Conservation (phyloP, 2,113 vertebrate species). For the Scomber scombrus region DNA sequence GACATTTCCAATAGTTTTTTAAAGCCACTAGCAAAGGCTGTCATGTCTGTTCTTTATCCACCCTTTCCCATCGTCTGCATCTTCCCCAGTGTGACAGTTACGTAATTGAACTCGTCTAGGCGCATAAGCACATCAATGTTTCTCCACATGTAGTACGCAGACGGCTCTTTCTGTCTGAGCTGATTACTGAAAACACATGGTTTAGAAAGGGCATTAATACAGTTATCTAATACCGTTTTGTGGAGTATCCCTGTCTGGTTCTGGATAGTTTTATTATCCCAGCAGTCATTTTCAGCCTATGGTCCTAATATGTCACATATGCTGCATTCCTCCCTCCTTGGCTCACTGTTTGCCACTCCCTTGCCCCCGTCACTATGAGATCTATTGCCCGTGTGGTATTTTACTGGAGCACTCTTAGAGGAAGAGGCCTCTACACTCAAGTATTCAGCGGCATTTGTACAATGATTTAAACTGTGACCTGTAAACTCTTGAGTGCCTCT, state of each 20-base stretch:
- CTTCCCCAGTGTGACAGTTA: slow-evolving; percentile 30
- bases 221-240: not conserved
- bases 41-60: slow-evolving; percentile 43
- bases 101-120: slow-evolving; percentile 25
- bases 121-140: slow-evolving; percentile 28
- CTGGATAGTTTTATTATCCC: not conserved
- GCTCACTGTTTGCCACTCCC: slow-evolving; percentile 44
- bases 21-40: slow-evolving; percentile 25
- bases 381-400: slow-evolving; percentile 46
- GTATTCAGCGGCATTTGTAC: slow-evolving; percentile 38
- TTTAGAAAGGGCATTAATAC: not conserved
- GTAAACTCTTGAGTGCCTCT: slow-evolving; percentile 22
- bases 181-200: not conserved
- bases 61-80: slow-evolving; percentile 17
- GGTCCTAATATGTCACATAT: slow-evolving; percentile 44
- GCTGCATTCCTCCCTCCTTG: slow-evolving; percentile 40
- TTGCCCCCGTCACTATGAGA: slow-evolving; percentile 24
- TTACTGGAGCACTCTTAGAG: slow-evolving; percentile 21
- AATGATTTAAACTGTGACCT: slow-evolving; percentile 42
- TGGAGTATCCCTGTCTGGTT: not conserved
- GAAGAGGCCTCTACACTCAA: slow-evolving; percentile 33
- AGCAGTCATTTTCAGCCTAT: not conserved
- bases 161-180: slow-evolving; percentile 29
- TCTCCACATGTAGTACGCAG: slow-evolving; percentile 1
- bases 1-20: slow-evolving; percentile 21